Base-by-base conservation (phyloP, 2,113 vertebrate genomes). In the Trematomus loennbergii region DNA sequence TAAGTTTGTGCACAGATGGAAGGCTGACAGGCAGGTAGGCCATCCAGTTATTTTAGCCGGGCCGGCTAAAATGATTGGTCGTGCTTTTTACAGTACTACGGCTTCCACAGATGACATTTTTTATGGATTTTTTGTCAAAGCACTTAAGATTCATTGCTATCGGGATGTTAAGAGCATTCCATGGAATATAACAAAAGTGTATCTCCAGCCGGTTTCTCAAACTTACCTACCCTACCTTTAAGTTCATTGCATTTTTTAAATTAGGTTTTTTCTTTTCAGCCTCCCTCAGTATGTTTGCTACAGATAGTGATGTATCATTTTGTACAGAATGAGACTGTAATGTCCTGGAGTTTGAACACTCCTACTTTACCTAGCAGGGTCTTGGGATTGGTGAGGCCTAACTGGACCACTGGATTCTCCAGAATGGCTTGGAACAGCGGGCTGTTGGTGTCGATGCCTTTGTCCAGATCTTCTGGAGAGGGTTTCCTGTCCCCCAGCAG, bases 391-490 rank as follows among this genome's bases (percentile, higher is more conserved):
- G 97, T 99, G 22, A 99, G 93, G 59, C 97, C 97, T 88, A 99
- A 90, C 86, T 99, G 98, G 91, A 99, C 97, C 62, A 99, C 97
- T 1, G 98, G 98, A 92, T 98, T 99, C 91, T 99, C 98, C 92
- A 99, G 94, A 86, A 99, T 99, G 92, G 98, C 98, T 92, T 99
- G 98, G 79, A 99, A 99, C 66, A 99, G 95, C 18, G 98, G 97
- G 84, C 97, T 99, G 54, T 96, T 92, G 59, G 95, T 97, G 89
- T 99, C 97, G 11, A 99, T 98, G 75, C 98, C 98, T 90, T 97
- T 97, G 85, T 99, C 97, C 87, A 98, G 93, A 84, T 98, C 97
- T 89, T 99, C 98, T 1, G 97, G 97, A 33, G 97, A 98, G 16
- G 97, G 97, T 88, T 97, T 98, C 83, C 97, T 95, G 94, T 99